phyloP scores from a whole-genome alignment of 1,140 invertebrate genomes.

The Drosophila mojavensis region DNA sequence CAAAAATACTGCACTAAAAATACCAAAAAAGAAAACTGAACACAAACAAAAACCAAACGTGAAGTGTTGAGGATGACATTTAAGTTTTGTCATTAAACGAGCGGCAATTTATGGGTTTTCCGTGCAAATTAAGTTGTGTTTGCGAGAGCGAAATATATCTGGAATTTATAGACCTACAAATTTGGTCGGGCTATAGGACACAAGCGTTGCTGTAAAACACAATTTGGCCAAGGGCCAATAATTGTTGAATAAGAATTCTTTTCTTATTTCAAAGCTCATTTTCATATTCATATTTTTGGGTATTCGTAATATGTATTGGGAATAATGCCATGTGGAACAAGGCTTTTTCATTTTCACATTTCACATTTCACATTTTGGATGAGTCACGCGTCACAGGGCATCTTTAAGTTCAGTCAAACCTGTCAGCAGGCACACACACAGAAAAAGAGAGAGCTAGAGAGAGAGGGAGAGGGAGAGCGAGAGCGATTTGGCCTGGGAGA shows the following conservation, averaged over 20 bases:
- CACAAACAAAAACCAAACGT: not conserved
- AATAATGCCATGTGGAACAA: slow-evolving; percentile 45
- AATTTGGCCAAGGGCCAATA: slow-evolving; percentile 39
- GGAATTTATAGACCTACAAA: slow-evolving; percentile 30
- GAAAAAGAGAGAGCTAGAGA: not conserved
- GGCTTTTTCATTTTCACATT: slow-evolving; percentile 26
- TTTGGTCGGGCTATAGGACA: slow-evolving; percentile 1
- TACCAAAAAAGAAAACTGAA: not conserved
- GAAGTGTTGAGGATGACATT: slow-evolving; percentile 1
- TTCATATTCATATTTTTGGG: slow-evolving; percentile 3
- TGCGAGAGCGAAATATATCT: slow-evolving; percentile 10
- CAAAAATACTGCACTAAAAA: not conserved
- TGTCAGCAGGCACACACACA: slow-evolving; percentile 34
- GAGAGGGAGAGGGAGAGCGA: not conserved
- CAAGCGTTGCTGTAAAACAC: slow-evolving; percentile 17
- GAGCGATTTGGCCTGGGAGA: no score
- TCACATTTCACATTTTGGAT: slow-evolving; percentile 14
- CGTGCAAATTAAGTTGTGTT: slow-evolving; percentile 31
- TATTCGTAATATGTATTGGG: slow-evolving; percentile 38
- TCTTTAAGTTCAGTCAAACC: slow-evolving; percentile 37
- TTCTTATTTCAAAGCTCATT: not conserved
- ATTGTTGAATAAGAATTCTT: slow-evolving; percentile 32
- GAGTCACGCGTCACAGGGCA: slow-evolving; percentile 41
- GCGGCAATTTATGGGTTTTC: not conserved
- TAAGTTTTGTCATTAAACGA: slow-evolving; percentile 3